Conservation (phyloP, 2,888 invertebrate genomes). For the Erynnis tages region DNA sequence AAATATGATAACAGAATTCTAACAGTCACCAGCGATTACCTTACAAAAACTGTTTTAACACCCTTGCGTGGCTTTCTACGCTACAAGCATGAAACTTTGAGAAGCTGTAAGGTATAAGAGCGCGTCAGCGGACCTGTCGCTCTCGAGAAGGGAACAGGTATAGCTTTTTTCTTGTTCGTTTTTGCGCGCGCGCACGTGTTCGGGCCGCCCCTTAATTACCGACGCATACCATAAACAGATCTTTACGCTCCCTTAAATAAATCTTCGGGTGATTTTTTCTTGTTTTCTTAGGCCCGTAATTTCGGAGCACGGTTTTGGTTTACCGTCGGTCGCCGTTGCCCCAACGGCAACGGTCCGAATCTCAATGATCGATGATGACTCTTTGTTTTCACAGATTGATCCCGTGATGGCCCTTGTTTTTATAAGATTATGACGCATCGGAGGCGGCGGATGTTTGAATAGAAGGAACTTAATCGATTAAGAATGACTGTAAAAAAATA, state of each 20-base stretch:
- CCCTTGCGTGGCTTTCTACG: too few relatives aligned
- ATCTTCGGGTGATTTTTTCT: constrained; percentile 68
- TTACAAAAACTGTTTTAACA: too few relatives aligned
- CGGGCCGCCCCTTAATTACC: constrained; percentile 78
- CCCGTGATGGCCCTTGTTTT: constrained; percentile 38
- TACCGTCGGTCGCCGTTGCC: constrained; percentile 48
- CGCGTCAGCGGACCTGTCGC: constrained; percentile 79
- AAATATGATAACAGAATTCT: too few relatives aligned
- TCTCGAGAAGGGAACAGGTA: constrained; percentile 72
- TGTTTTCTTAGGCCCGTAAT: constrained; percentile 76
- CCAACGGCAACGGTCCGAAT: constrained; percentile 45
- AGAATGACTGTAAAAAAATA: constrained; percentile 24
- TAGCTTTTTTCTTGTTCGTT: constrained; percentile 71
- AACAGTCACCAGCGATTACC: too few relatives aligned
- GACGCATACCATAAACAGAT: constrained; percentile 82
- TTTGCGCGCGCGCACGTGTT: constrained; percentile 78
- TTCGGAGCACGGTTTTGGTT: constrained; percentile 69
- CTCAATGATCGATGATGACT: constrained; percentile 68
- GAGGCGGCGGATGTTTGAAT: constrained; percentile 34
- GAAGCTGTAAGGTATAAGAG: constrained; percentile 49
- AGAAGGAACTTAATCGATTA: constrained; percentile 27
- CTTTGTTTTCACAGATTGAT: constrained; percentile 73
- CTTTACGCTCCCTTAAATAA: constrained; percentile 82
- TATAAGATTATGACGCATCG: constrained; percentile 27
- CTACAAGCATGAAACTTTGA: constrained; percentile 58